Evolutionary conservation across 1,140 invertebrate species (phyloP).

Genomic region (Aethina tumida): DNA sequence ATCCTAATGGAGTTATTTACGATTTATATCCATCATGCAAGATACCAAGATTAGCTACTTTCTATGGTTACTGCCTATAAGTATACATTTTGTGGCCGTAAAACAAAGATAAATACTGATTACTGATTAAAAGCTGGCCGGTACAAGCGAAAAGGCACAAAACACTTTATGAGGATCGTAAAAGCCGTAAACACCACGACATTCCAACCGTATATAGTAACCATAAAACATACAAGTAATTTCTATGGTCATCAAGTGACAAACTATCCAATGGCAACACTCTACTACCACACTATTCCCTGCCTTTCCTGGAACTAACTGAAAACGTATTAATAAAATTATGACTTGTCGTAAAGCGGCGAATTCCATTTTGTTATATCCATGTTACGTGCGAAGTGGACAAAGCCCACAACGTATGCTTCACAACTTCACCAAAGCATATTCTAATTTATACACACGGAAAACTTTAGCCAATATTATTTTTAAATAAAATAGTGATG

Average conservation of each 20-base stretch:
- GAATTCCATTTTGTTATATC: slow-evolving; percentile 2
- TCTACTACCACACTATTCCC: slow-evolving; percentile 7
- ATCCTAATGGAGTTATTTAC: slow-evolving; percentile 27
- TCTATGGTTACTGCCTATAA: slow-evolving; percentile 23
- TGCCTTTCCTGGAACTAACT: slow-evolving; percentile 2
- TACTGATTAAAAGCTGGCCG: slow-evolving; percentile 30
- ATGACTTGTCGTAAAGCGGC: slow-evolving; percentile 11
- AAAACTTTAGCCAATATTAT: no score
- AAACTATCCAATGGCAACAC: slow-evolving; percentile 7
- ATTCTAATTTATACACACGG: no score
- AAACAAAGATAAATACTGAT: slow-evolving; percentile 34
- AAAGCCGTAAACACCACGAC: slow-evolving; percentile 30
- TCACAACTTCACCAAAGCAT: no score
- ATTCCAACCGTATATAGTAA: slow-evolving; percentile 21
- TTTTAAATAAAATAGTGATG: no score
- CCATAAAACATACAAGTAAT: slow-evolving; percentile 12
- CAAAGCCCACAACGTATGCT: no score
- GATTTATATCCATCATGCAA: slow-evolving; percentile 5
- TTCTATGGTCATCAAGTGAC: neutral
- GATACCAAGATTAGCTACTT: slow-evolving; percentile 13
- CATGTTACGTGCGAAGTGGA: neutral
- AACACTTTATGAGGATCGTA: slow-evolving; percentile 30
- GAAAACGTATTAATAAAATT: no score
- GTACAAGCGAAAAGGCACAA: slow-evolving; percentile 26
- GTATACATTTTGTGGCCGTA: slow-evolving; percentile 29